Percentiles rank a stretch among this genome's conserved stretches.
phyloP scores from a whole-genome alignment of 2,888 invertebrate species.

The Hypomecis punctinalis region DNA sequence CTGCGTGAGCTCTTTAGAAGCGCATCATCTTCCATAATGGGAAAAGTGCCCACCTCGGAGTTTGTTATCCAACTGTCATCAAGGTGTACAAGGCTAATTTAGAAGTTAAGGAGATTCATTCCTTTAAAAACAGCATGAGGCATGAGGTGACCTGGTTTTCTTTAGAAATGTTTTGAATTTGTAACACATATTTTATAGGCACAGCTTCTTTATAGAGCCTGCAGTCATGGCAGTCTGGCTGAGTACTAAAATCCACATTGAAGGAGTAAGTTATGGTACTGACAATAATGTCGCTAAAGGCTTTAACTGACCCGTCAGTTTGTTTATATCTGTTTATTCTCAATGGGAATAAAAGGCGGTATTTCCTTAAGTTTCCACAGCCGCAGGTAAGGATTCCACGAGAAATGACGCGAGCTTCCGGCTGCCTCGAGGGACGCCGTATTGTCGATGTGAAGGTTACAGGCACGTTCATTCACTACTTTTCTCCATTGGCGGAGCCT shows the following conservation, averaged over 20 bases:
- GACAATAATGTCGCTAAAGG: neutral
- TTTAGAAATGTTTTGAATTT: too few species aligned
- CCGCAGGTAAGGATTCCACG: conserved; percentile 30
- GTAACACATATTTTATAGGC: too few species aligned
- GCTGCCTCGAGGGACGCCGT: conserved; percentile 30
- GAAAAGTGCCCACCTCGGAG: neutral
- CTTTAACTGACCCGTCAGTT: conserved; percentile 76
- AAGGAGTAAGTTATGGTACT: conserved; percentile 16
- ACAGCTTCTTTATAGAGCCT: neutral
- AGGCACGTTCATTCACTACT: conserved; percentile 36
- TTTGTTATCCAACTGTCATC: neutral
- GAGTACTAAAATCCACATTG: neutral
- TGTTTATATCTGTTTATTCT: conserved; percentile 72
- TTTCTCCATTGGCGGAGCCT: conserved; percentile 11
- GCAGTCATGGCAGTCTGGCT: neutral
- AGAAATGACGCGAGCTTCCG: conserved; percentile 35
- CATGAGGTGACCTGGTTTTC: too few species aligned
- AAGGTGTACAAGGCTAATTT: too few species aligned
- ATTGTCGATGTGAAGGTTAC: conserved; percentile 33
- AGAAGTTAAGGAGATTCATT: too few species aligned
- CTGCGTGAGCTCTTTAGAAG: neutral
- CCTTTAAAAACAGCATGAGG: too few species aligned
- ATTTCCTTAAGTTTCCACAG: conserved; percentile 58
- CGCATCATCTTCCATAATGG: neutral
- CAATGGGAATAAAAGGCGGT: conserved; percentile 74